Conservation (phyloP, 2,888 invertebrate genomes). For the Hedya salicella region DNA sequence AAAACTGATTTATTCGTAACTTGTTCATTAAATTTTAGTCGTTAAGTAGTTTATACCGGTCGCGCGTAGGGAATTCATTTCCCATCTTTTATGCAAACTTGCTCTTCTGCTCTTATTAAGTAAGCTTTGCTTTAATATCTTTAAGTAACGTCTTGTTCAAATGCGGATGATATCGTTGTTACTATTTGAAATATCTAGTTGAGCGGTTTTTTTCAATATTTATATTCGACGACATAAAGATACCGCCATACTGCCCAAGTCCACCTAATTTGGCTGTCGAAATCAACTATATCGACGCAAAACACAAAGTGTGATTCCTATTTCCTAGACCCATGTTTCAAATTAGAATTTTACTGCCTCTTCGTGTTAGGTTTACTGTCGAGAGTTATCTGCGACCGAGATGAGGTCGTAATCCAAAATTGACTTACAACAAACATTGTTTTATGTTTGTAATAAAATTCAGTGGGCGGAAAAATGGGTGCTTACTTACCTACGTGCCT, state of each 20-base stretch:
- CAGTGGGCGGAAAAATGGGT: slow-evolving; percentile 56
- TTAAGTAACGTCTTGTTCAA: background rate
- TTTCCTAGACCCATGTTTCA: slow-evolving; percentile 63
- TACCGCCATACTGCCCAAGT: background rate
- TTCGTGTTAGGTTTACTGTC: slow-evolving; percentile 83
- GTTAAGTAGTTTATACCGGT: slow-evolving; percentile 18
- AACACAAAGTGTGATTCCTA: slow-evolving; percentile 50
- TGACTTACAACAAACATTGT: slow-evolving; percentile 79
- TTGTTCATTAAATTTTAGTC: slow-evolving; percentile 24
- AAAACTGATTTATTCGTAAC: slow-evolving; percentile 24
- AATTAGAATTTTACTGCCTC: slow-evolving; percentile 83
- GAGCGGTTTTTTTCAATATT: background rate
- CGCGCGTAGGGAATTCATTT: slow-evolving; percentile 12
- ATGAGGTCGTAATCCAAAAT: slow-evolving; percentile 82
- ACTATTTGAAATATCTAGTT: background rate
- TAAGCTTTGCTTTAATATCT: background rate
- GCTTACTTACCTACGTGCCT: slow-evolving; percentile 30
- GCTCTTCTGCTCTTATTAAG: slow-evolving; percentile 33
- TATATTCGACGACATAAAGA: background rate
- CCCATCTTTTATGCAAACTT: slow-evolving; percentile 39
- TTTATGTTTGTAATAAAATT: slow-evolving; percentile 76
- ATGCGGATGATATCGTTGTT: background rate
- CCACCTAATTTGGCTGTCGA: slow-evolving; percentile 5
- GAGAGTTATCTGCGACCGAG: slow-evolving; percentile 79
- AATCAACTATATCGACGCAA: background rate